These are phyloP conservation scores for Odontomyia ornata DNA, from an alignment of 2,888 invertebrate species.

Conservation along the genomic window DNA sequence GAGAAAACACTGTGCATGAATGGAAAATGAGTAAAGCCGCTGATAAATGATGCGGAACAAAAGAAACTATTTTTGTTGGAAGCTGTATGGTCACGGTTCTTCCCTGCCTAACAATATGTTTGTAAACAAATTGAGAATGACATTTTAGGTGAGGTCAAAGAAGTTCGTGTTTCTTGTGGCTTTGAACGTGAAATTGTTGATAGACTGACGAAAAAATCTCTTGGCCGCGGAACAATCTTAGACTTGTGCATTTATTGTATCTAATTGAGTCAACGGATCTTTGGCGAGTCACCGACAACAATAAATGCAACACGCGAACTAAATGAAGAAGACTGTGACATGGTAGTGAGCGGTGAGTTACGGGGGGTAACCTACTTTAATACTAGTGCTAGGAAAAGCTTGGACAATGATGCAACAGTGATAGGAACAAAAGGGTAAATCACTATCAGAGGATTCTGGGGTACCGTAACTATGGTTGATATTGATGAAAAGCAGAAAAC, in stretches of 20 bases:
- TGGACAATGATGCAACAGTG: slow-evolving; percentile 59
- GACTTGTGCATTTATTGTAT: slow-evolving; percentile 82
- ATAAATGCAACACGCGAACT: slow-evolving; percentile 75
- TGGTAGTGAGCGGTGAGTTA: slow-evolving; percentile 59
- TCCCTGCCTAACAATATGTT: slow-evolving; percentile 78
- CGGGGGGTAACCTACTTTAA: slow-evolving; percentile 57
- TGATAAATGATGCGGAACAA: slow-evolving; percentile 74
- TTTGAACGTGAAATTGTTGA: slow-evolving; percentile 67
- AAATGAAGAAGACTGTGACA: slow-evolving; percentile 77
- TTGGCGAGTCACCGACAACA: slow-evolving; percentile 73
- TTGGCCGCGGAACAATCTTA: slow-evolving; percentile 81
- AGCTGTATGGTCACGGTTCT: slow-evolving; percentile 88
- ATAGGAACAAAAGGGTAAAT: slow-evolving; percentile 62
- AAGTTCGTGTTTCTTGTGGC: slow-evolving; percentile 77
- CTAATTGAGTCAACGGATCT: slow-evolving; percentile 77
- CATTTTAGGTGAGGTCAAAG: slow-evolving; percentile 74
- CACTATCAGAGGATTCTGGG: slow-evolving; percentile 72
- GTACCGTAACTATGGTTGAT: slow-evolving; percentile 73
- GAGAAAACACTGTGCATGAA: slow-evolving; percentile 91
- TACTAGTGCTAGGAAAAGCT: slow-evolving; percentile 59
- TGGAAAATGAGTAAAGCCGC: slow-evolving; percentile 73
- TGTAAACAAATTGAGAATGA: slow-evolving; percentile 73
- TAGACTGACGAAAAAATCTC: slow-evolving; percentile 70
- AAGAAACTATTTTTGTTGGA: slow-evolving; percentile 86
- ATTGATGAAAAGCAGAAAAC: slow-evolving; percentile 71